A percentile compares a stretch with the other conserved stretches of the same genome.
Conservation (phyloP, 1,140 invertebrate species). For the Apis cerana region DNA sequence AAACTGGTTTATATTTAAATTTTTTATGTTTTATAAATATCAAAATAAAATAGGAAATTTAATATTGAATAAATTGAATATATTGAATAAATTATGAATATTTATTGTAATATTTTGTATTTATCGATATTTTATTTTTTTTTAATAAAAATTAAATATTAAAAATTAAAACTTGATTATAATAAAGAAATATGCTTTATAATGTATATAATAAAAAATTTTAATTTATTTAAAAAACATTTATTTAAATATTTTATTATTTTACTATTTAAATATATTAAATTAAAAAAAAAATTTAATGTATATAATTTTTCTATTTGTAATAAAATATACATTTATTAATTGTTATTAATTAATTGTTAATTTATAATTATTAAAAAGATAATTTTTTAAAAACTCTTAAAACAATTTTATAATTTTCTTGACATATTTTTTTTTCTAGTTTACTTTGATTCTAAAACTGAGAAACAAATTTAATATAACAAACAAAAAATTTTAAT, state of each 20-base stretch:
- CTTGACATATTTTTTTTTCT: background rate
- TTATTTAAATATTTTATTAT: background rate
- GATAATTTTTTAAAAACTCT: background rate
- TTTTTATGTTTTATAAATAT: conserved; percentile 1
- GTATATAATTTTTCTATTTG: background rate
- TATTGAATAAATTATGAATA: background rate
- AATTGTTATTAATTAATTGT: background rate
- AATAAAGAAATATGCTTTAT: background rate
- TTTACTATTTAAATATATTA: background rate
- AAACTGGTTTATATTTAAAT: too few species aligned
- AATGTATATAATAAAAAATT: background rate
- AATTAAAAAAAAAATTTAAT: background rate
- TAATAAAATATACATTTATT: background rate
- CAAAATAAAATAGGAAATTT: background rate
- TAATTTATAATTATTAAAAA: too few species aligned
- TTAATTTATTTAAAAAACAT: too few species aligned
- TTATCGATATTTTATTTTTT: too few species aligned
- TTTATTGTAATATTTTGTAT: background rate
- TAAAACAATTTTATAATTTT: background rate
- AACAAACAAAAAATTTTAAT: background rate
- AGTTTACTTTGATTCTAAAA: background rate
- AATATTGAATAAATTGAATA: background rate
- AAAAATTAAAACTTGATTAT: background rate
- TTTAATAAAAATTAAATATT: background rate
- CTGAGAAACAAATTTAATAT: background rate